Base-by-base conservation (phyloP, 2,113 vertebrate species). In the Grus americana region DNA sequence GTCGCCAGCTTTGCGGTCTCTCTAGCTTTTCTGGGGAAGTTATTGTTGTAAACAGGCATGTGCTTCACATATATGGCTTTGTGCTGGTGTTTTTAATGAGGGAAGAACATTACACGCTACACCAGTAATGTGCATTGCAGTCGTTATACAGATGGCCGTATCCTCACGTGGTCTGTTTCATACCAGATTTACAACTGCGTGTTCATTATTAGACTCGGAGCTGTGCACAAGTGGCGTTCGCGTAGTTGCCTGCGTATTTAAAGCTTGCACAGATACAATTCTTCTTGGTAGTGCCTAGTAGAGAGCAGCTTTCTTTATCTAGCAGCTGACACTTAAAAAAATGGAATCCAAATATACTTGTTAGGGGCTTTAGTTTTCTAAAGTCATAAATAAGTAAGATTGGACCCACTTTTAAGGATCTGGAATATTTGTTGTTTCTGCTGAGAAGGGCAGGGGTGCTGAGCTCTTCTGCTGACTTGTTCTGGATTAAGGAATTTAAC, bases 151-250 rank as follows among this genome's bases (percentile, higher is more conserved):
- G 83, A 93, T 79, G 93, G 93, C 80, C 0, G 0, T 71, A 59
- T 18, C 73, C 80, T 95, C 73, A 84, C 15, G 1, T n/a, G 71
- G 47, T 90, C 81, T 78, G 46, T 7, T 63, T 62, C 61, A 5
- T 71, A 88, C 79, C 59, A 90, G 85, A 83, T 67, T 81, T 83
- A 86, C 93, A 92, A 75, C 79, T 70, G 49, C 0, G 0, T 82
- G 50, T 42, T 92, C 63, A 4, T 74, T 83, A 74, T 74, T 62
- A 90, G 85, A 32, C 52, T 52, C 0, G 3, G 68, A 61, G 79
- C 76, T 44, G 47, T 11, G 38, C 0, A 0, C 0, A 4, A 83
- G 62, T 13, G 63, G 54, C 70, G 62, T 6, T 65, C 0, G 0
- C 55, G 32, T 6, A 83, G 90, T 36, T 80, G 79, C 75, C 46